Evolutionary conservation across 1,140 invertebrate species (phyloP).

Genomic region (Aphidius gifuensis): DNA sequence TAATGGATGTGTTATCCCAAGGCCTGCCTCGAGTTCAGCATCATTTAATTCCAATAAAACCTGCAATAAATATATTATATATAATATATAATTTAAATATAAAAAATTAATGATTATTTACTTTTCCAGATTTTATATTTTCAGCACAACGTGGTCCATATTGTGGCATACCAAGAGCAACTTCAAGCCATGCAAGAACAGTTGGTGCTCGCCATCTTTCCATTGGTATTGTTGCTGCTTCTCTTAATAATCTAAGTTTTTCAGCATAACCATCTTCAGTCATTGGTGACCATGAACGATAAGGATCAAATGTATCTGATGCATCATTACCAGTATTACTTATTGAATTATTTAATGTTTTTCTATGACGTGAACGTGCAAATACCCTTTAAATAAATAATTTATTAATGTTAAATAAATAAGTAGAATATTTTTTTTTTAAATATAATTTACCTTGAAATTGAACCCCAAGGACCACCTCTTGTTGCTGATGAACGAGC

Average conservation of each 20-base stretch:
- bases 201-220: slow-evolving; percentile 88
- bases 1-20: slow-evolving; percentile 85
- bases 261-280: slow-evolving; percentile 82
- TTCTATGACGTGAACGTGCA: slow-evolving; percentile 77
- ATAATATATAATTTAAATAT: not conserved
- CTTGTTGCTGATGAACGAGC: slow-evolving; percentile 51
- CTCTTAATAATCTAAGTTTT: slow-evolving; percentile 74
- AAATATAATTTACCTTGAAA: slow-evolving; percentile 46
- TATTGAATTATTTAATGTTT: slow-evolving; percentile 55
- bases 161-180: slow-evolving; percentile 89
- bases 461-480: slow-evolving; percentile 57
- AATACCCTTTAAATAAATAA: slow-evolving; percentile 63
- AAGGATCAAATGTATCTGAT: slow-evolving; percentile 52
- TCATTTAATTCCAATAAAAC: slow-evolving; percentile 87
- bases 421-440: not conserved
- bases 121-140: slow-evolving; percentile 93
- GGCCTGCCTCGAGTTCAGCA: slow-evolving; percentile 79
- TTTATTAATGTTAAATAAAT: not conserved
- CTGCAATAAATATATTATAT: slow-evolving; percentile 50
- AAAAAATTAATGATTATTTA: slow-evolving; percentile 39
- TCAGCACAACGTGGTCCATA: slow-evolving; percentile 85
- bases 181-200: slow-evolving; percentile 89
- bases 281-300: slow-evolving; percentile 70
- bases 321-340: slow-evolving; percentile 53
- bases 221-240: slow-evolving; percentile 84